Evolutionary conservation across 2,797 vertebrate genomes (phyloP), one percentile per base, ranked within the genome.

Genomic region (Limosa lapponica): DNA sequence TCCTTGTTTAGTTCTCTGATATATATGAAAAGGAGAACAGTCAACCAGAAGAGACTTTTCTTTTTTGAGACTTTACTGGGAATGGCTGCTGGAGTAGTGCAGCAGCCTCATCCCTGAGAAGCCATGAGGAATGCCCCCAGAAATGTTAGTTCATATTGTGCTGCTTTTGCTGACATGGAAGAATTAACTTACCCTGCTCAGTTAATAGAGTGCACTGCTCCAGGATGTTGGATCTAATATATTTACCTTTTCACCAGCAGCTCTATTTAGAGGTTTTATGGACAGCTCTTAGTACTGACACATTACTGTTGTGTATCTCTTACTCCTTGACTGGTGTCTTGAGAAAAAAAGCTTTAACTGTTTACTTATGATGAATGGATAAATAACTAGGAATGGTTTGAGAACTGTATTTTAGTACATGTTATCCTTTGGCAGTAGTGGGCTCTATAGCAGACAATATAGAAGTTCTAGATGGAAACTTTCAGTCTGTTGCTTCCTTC

Each of bases 271-370:
- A 46, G 55, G 12, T 30, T 57, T 77, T 70, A 41, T 43, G 11
- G 74, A 11, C 43, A 89, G 61, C 23, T 64, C 4, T 72, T 54
- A 16, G 25, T 67, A 11, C 28, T 80, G 74, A 13, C 3, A 11
- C 3, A 2, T 48, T 39, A 10, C 15, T 23, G 0, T 8, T 41
- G 16, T 1, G 0, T 57, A 4, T 66, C 55, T 67, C n/a, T 77
- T 46, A 39, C 16, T 81, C 49, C 34, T 83, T 81, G 12, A 18
- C 77, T 74, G 57, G 25, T 48, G 30, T 32, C n/a, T 62, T n/a
- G 10, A 58, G 59, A 36, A 46, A 84, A 83, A 80, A 37, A 43
- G 2, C 46, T 94, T 16, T 4, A 41, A 14, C 17, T 37, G 0
- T 71, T 88, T 46, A 7, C 23, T 36, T 67, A 17, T 2, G 11